Conservation (phyloP, 2,113 vertebrate genomes). For the human (Homo sapiens) region DNA sequence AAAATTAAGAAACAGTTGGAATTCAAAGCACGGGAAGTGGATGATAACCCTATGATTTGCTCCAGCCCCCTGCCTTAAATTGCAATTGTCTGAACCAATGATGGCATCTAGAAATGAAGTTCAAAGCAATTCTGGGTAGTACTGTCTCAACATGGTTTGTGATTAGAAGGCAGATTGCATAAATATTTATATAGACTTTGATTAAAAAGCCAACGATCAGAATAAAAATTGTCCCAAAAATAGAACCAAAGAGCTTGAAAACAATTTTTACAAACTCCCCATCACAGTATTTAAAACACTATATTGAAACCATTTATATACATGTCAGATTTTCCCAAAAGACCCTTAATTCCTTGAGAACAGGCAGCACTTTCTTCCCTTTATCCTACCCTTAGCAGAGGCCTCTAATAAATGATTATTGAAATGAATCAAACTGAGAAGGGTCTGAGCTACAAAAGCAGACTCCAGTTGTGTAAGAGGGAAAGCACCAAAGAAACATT, state of each 20-base stretch:
- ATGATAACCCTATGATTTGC: not conserved
- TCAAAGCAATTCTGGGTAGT: slow-evolving; percentile 25
- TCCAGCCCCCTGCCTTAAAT: not conserved
- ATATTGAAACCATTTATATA: not conserved
- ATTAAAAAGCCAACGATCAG: slow-evolving; percentile 9
- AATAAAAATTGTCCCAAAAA: not conserved
- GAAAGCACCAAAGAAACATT: not conserved
- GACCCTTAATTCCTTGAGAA: not conserved
- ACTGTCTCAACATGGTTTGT: not conserved
- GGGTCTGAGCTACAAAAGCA: not conserved
- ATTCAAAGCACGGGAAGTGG: slow-evolving; percentile 32
- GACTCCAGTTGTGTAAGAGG: not conserved
- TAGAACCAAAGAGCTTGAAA: not conserved
- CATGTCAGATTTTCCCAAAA: not conserved
- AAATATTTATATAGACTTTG: slow-evolving; percentile 5
- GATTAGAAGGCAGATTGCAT: not conserved
- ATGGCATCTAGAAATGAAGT: not conserved
- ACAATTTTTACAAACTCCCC: not conserved
- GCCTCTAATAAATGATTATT: not conserved
- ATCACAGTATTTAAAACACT: not conserved
- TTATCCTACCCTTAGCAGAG: not conserved
- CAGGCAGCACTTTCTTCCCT: not conserved
- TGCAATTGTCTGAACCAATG: not conserved
- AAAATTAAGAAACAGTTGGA: slow-evolving; percentile 29
- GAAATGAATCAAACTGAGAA: not conserved